Evolutionary conservation across 1,140 invertebrate species (phyloP), one percentile per base, ranked within the genome.

Genomic region (Glomeris maerens): DNA sequence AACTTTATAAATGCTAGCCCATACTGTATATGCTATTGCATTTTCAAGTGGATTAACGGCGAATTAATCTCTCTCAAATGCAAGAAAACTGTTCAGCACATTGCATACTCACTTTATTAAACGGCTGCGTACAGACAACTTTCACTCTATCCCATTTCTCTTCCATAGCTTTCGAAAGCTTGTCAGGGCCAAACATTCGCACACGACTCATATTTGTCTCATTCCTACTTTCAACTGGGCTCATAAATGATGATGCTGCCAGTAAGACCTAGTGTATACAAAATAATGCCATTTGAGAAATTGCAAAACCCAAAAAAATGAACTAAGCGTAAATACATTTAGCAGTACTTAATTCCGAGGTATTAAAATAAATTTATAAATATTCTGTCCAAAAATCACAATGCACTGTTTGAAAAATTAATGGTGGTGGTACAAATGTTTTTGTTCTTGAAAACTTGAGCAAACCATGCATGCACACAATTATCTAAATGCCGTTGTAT

Each of bases 101-200:
- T n/a, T n/a, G 17, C 28, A 20, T 13, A 36, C 47, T 36, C 55
- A 69, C 68, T 59, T 78, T 83, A 62, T 89, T 90, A 63, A 86
- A 92, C 0, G 84, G 85, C 63, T 93, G 89, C 5, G 79, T 78
- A 64, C 86, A 91, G 2, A 88, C 74, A 40, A 91, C 66, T 67
- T 89, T 86, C 1, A 92, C 64, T 38, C 79, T 67, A 67, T 90
- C 84, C 84, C 84, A 92, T 62, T 80, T 83, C 61, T 83, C 70
- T 10, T 67, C 60, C n/a, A 72, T 67, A 3, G 63, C 60, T 42
- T 73, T 67, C 5, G 71, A 68, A 2, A 92, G 67, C 47, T 80
- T 72, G 10, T 78, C 72, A 13, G 59, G 55, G n/a, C 62, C 70
- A 63, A 91, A 91, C 62, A 83, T 81, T 48, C 83, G 71, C 2